Evolutionary conservation across 1,140 invertebrate genomes (phyloP).

Genomic region (Calycopis cecrops): DNA sequence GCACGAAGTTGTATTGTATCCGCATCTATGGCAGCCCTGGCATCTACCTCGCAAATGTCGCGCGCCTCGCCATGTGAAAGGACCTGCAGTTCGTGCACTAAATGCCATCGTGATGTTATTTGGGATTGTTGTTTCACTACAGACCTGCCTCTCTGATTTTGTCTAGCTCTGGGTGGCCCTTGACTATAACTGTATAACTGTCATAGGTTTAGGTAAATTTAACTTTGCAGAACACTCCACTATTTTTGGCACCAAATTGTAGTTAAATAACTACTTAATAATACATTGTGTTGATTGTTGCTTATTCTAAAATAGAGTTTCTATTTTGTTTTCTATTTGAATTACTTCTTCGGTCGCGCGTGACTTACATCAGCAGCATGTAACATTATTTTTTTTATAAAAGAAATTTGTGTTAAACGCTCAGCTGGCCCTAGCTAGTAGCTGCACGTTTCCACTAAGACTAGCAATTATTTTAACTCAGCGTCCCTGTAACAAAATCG

Average conservation of each 20-base stretch:
- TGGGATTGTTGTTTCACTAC: conserved; percentile 25
- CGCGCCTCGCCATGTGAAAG: conserved; percentile 43
- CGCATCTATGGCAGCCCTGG: conserved; percentile 2
- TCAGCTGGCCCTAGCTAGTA: no score
- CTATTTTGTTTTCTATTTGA: no score
- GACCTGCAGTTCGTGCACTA: conserved; percentile 39
- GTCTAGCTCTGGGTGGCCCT: conserved; percentile 11
- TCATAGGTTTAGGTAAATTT: no score
- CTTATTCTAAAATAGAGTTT: no score
- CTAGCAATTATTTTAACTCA: conserved; percentile 1
- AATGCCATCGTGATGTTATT: conserved; percentile 55
- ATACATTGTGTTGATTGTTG: no score
- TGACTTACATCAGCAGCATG: no score
- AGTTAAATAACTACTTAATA: no score
- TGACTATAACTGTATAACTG: conserved; percentile 8
- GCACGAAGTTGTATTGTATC: conserved; percentile 18
- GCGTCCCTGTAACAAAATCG: not conserved
- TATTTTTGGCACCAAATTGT: no score
- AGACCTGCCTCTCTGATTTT: conserved; percentile 13
- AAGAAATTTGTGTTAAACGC: no score
- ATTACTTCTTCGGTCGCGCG: no score
- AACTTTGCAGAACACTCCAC: no score
- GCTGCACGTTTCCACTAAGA: not conserved
- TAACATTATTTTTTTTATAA: no score
- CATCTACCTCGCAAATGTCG: conserved; percentile 52